Evolutionary conservation across 2,797 vertebrate species (phyloP).

Genomic region (Balearica regulorum): DNA sequence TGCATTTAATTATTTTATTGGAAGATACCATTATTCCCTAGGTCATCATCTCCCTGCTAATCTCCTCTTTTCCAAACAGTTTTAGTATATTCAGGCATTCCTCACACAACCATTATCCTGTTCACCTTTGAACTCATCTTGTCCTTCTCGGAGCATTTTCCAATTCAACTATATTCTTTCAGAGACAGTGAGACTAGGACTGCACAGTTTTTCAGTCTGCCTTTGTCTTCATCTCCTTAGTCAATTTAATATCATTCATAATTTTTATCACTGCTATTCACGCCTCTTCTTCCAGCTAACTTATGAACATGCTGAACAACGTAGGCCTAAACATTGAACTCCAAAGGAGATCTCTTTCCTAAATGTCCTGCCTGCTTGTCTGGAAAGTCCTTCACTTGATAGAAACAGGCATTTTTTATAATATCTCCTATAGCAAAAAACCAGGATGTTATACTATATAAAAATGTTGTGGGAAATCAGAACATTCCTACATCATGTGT

Average conservation of each 20-base stretch:
- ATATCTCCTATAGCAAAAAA: neutral
- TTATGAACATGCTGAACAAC: neutral
- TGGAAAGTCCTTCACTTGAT: neutral
- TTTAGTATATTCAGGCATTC: neutral
- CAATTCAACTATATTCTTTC: neutral
- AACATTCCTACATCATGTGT: neutral
- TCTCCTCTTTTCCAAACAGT: neutral
- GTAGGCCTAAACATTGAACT: neutral
- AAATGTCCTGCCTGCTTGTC: neutral
- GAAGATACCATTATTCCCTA: neutral
- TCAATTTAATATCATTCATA: neutral
- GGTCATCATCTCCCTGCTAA: neutral
- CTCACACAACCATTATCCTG: neutral
- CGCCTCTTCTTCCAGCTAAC: neutral
- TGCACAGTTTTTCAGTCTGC: neutral
- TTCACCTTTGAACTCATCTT: neutral
- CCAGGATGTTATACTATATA: neutral
- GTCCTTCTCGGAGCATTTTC: neutral
- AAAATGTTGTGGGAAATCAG: neutral
- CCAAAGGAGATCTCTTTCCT: neutral
- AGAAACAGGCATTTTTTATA: neutral
- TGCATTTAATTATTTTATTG: neutral
- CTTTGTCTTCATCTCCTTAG: neutral
- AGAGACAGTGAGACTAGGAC: neutral
- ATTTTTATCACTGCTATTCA: neutral